Conservation (phyloP, 2,797 vertebrate genomes). For the Hoplostethus atlanticus region DNA sequence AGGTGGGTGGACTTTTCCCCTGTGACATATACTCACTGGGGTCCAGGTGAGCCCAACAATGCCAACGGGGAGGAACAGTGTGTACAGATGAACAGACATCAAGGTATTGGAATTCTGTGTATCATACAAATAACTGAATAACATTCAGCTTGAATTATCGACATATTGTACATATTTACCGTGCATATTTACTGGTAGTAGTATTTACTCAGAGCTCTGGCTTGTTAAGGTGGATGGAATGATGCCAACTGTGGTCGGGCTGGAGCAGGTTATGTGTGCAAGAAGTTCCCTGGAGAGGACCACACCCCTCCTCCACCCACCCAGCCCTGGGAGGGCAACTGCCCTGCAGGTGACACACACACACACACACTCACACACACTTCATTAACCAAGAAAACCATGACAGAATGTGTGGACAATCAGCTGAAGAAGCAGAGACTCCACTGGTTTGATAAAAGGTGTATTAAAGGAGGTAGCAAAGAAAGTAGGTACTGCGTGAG, state of each 20-base stretch:
- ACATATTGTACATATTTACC: not conserved
- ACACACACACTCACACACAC: not conserved
- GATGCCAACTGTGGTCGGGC: conserved; percentile 85
- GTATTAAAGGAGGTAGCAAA: too few relatives aligned
- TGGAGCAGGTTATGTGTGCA: conserved; percentile 84
- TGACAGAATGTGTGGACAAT: too few relatives aligned
- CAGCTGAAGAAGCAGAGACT: too few relatives aligned
- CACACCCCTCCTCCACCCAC: conserved; percentile 83
- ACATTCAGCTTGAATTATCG: not conserved
- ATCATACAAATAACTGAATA: not conserved
- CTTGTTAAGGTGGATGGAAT: conserved; percentile 82
- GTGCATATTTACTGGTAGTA: not conserved
- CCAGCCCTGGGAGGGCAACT: conserved; percentile 85
- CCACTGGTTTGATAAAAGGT: too few relatives aligned
- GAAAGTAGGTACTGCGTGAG: too few relatives aligned
- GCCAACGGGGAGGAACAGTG: conserved; percentile 87
- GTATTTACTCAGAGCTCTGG: not conserved
- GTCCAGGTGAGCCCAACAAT: conserved; percentile 84
- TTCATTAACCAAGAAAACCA: not conserved
- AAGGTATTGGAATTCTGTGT: conserved; percentile 68
- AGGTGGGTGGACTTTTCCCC: conserved; percentile 84
- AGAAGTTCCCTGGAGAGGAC: conserved; percentile 79
- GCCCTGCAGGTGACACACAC: conserved; percentile 77
- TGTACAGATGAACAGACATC: conserved; percentile 84
- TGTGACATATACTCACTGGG: conserved; percentile 83